These are phyloP conservation scores for Neolamprologus brichardi DNA, from an alignment of 2,113 vertebrate species.

Conservation along the genomic window DNA sequence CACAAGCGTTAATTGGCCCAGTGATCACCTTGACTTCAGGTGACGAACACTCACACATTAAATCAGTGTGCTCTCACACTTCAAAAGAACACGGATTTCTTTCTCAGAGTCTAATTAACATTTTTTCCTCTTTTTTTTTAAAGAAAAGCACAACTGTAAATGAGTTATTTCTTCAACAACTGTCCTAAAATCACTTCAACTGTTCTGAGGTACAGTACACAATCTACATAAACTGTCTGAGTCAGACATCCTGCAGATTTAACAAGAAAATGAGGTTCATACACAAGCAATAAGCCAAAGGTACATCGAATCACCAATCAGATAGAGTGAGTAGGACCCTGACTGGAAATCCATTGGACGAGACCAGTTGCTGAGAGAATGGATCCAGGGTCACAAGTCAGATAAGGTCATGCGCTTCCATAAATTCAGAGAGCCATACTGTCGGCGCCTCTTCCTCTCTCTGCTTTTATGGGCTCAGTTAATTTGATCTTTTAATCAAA, in stretches of 20 bases:
- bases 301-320: background rate
- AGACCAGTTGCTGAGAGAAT: conserved; percentile 25
- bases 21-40: conserved; percentile 18
- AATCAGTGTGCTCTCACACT: conserved; percentile 16
- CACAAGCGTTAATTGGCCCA: conserved; percentile 33
- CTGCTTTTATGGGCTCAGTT: conserved; percentile 58
- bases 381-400: conserved; percentile 43
- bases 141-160: background rate
- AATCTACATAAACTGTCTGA: background rate
- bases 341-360: conserved; percentile 30
- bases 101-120: background rate
- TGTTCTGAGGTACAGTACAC: background rate
- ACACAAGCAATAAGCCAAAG: background rate
- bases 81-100: background rate
- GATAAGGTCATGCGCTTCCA: conserved; percentile 36
- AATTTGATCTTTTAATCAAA: conserved; percentile 68
- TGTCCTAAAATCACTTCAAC: background rate
- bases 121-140: background rate
- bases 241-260: background rate
- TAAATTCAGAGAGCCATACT: conserved; percentile 49
- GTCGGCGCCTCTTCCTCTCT: background rate
- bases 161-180: background rate
- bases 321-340: background rate
- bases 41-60: conserved; percentile 29
- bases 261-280: background rate